Conservation (phyloP, 2,888 invertebrate genomes). For the Polylopha cassiicola region DNA sequence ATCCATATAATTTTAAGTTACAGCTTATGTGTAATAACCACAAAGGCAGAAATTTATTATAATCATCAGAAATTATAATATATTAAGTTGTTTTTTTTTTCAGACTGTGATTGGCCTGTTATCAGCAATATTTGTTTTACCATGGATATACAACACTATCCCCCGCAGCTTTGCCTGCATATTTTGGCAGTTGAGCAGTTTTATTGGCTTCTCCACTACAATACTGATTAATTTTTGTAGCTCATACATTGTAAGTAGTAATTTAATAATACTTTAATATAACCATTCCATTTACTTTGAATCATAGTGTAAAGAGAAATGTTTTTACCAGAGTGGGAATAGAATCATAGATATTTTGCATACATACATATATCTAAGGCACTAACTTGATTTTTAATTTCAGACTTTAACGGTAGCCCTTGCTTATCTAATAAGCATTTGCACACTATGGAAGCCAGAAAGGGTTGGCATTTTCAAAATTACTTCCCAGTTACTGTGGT, state of each 20-base stretch:
- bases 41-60: background rate
- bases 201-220: slow-evolving; percentile 65
- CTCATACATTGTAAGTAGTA: slow-evolving; percentile 68
- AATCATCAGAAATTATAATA: background rate
- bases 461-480: slow-evolving; percentile 81
- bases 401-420: slow-evolving; percentile 82
- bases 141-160: slow-evolving; percentile 83
- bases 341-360: slow-evolving; percentile 7
- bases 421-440: slow-evolving; percentile 83
- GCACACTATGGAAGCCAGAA: slow-evolving; percentile 85
- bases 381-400: slow-evolving; percentile 32
- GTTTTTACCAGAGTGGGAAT: slow-evolving; percentile 4
- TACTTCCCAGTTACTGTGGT: slow-evolving; percentile 85
- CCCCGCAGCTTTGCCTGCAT: slow-evolving; percentile 80
- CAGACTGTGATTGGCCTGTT: slow-evolving; percentile 65
- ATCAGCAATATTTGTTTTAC: slow-evolving; percentile 66
- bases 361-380: slow-evolving; percentile 4
- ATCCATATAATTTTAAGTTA: too few species aligned
- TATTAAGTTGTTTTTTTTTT: slow-evolving; percentile 30
- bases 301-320: background rate
- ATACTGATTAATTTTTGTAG: slow-evolving; percentile 73
- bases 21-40: too few species aligned
- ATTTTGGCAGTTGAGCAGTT: slow-evolving; percentile 73
- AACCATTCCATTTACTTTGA: background rate
- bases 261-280: background rate